Percentiles rank a stretch among this genome's conserved stretches.
Conservation (phyloP, 2,888 invertebrate genomes). For the Drosophila limbata region DNA sequence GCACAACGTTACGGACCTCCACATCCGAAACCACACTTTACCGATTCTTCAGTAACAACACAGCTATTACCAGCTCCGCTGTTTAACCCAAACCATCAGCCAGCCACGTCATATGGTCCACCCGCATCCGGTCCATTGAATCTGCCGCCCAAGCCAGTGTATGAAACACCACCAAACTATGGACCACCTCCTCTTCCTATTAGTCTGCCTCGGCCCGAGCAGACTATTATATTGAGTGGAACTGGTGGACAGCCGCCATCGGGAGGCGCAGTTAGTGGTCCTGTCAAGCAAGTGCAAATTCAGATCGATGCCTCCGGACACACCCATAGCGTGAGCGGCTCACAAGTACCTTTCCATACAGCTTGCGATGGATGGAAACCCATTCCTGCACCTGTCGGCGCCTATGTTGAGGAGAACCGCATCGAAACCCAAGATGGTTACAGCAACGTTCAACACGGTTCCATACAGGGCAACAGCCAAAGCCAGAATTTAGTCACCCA, state of each 20-base stretch:
- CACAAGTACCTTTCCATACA: constrained; percentile 83
- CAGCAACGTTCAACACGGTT: constrained; percentile 75
- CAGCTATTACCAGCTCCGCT: constrained; percentile 80
- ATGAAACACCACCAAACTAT: constrained; percentile 84
- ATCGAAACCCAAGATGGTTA: constrained; percentile 83
- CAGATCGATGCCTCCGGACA: constrained; percentile 82
- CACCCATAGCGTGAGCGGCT: constrained; percentile 79
- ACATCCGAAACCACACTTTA: constrained; percentile 69
- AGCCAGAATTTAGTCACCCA: constrained; percentile 45
- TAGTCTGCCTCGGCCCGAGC: constrained; percentile 70
- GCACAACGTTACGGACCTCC: constrained; percentile 1
- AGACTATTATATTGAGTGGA: constrained; percentile 57
- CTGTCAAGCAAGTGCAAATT: constrained; percentile 87
- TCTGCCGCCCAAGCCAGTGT: constrained; percentile 84
- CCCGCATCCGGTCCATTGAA: constrained; percentile 81
- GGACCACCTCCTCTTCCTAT: constrained; percentile 84
- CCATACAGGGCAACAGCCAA: constrained; percentile 23
- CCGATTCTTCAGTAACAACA: constrained; percentile 69
- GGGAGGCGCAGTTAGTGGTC: constrained; percentile 84
- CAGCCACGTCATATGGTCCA: constrained; percentile 80
- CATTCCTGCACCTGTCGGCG: constrained; percentile 88
- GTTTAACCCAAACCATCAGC: constrained; percentile 75
- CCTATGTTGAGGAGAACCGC: constrained; percentile 80
- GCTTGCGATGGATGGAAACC: constrained; percentile 94
- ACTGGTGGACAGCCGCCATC: constrained; percentile 84